These are phyloP conservation scores for Scomber scombrus DNA, from an alignment of 2,113 vertebrate genomes.

Conservation along the genomic window DNA sequence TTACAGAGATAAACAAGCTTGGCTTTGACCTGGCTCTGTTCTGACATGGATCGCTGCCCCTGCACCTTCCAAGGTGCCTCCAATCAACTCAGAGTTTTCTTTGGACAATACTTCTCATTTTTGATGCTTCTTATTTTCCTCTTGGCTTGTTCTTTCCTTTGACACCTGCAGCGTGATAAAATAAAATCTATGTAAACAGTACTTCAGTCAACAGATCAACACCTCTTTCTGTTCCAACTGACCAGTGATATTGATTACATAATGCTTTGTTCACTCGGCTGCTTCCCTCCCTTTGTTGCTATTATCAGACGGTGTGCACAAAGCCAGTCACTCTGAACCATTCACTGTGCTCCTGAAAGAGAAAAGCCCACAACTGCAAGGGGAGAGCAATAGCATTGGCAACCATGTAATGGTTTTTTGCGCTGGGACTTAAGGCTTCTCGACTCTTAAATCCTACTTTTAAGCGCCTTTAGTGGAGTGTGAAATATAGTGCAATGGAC, in stretches of 20 bases:
- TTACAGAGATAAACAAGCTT: constrained; percentile 78
- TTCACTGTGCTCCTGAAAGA: constrained; percentile 32
- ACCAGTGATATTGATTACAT: constrained; percentile 82
- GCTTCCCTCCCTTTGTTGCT: constrained; percentile 69
- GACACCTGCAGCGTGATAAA: constrained; percentile 51
- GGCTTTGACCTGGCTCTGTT: constrained; percentile 73
- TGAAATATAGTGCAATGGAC: constrained; percentile 67
- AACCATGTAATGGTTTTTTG: constrained; percentile 55
- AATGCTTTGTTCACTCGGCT: constrained; percentile 71
- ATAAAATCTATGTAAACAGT: constrained; percentile 69
- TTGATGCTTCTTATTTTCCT: constrained; percentile 52
- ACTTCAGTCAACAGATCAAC: constrained; percentile 78
- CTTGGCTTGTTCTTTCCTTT: constrained; percentile 43
- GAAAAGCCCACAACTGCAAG: constrained; percentile 51
- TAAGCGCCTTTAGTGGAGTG: constrained; percentile 66
- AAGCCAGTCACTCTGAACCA: constrained; percentile 36
- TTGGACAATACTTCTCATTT: constrained; percentile 38
- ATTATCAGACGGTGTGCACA: constrained; percentile 61
- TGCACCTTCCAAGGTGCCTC: constrained; percentile 56
- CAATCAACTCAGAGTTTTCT: constrained; percentile 62
- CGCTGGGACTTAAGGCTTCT: constrained; percentile 8
- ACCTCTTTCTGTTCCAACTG: constrained; percentile 77
- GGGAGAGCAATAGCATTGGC: constrained; percentile 34
- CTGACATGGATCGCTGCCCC: constrained; percentile 70
- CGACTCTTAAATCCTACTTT: constrained; percentile 62